A percentile compares a stretch with the other conserved stretches of the same genome.
phyloP scores from a whole-genome alignment of 2,113 vertebrate species.

The Pelusios castaneus region DNA sequence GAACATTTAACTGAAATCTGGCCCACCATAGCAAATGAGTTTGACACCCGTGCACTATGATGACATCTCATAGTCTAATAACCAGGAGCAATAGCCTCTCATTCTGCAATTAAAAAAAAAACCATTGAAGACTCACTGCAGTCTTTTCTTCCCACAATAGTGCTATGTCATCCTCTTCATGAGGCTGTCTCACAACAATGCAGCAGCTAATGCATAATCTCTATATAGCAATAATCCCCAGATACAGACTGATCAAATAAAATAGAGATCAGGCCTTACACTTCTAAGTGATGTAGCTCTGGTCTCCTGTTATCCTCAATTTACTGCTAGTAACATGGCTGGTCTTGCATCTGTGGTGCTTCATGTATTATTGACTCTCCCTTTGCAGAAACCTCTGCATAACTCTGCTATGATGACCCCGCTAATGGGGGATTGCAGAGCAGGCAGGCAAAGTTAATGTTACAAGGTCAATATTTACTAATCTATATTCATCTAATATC shows the following conservation, averaged over 20 bases:
- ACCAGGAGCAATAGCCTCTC: neutral
- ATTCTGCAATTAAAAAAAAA: neutral
- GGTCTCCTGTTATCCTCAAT: neutral
- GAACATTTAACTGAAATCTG: too few species aligned
- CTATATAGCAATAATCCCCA: neutral
- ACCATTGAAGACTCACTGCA: neutral
- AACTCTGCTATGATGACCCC: neutral
- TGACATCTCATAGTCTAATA: rapidly evolving
- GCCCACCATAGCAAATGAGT: too few species aligned
- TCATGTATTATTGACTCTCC: neutral
- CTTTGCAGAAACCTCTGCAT: rapidly evolving
- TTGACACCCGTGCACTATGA: too few species aligned
- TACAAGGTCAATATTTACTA: neutral
- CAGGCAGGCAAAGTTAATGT: neutral
- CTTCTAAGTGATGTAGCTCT: rapidly evolving
- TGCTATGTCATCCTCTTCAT: neutral
- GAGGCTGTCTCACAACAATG: neutral
- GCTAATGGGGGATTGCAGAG: neutral
- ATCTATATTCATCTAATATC: neutral
- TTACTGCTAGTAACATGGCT: rapidly evolving
- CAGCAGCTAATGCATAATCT: neutral
- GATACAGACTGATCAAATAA: neutral
- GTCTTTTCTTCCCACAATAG: neutral
- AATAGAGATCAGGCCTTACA: neutral
- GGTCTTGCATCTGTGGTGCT: neutral